Conservation (phyloP, 2,888 invertebrate genomes). For the Hipparchia semele region DNA sequence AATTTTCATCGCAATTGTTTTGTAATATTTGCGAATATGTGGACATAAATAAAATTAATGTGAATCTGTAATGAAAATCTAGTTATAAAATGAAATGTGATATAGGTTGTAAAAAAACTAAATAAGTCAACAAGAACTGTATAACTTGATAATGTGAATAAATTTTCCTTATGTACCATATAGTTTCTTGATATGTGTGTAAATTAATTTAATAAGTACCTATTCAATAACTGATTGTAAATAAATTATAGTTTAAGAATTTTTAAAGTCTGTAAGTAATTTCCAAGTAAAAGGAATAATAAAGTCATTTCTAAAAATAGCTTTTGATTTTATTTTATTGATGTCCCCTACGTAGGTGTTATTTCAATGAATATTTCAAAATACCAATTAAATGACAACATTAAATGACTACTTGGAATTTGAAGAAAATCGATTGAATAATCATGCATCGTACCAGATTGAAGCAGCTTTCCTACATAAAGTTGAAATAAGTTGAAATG, state of each 20-base stretch:
- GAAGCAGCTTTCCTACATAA: too few species aligned
- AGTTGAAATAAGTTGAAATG: too few species aligned
- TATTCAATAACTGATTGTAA: constrained; percentile 63
- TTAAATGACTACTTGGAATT: too few species aligned
- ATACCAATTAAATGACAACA: not conserved
- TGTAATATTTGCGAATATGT: constrained; percentile 37
- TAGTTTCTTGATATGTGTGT: constrained; percentile 52
- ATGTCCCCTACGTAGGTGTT: not conserved
- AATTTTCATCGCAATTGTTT: constrained; percentile 34
- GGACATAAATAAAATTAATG: constrained; percentile 2
- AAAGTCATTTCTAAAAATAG: constrained; percentile 78
- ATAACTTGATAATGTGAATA: constrained; percentile 55
- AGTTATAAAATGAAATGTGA: constrained; percentile 80
- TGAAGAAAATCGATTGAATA: too few species aligned
- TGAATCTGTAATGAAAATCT: constrained; percentile 43
- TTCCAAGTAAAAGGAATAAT: constrained; percentile 74
- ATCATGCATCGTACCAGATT: too few species aligned
- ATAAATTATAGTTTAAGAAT: constrained; percentile 78
- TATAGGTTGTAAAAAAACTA: constrained; percentile 80
- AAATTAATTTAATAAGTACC: constrained; percentile 62
- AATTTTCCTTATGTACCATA: constrained; percentile 61
- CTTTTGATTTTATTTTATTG: constrained; percentile 35
- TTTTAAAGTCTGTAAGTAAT: constrained; percentile 82
- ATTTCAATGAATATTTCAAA: too few species aligned
- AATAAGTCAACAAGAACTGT: constrained; percentile 70